phyloP scores from a whole-genome alignment of 2,888 invertebrate species.

The Acrobasis repandana region DNA sequence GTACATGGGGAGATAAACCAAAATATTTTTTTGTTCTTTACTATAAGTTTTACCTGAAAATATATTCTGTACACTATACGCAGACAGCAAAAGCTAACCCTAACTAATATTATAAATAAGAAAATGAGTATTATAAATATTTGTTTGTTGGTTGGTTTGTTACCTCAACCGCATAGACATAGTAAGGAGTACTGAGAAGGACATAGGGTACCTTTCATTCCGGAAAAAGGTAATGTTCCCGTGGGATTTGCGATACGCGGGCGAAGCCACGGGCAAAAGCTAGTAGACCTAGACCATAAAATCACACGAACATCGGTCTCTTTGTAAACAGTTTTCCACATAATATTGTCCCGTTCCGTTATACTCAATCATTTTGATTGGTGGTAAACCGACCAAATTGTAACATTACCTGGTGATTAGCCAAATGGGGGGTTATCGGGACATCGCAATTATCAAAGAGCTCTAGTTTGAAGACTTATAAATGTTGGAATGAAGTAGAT shows the following conservation, averaged over 20 bases:
- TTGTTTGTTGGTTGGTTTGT: no score
- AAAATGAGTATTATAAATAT: no score
- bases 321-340: not conserved
- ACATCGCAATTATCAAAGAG: constrained; percentile 27
- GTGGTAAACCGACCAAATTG: constrained; percentile 26
- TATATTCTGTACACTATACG: no score
- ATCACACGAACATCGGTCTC: not conserved
- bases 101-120: no score
- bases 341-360: constrained; percentile 35
- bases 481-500: not conserved
- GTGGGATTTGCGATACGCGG: not conserved
- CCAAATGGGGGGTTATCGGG: constrained; percentile 36
- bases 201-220: no score
- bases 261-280: not conserved
- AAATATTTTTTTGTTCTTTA: no score
- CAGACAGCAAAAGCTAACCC: no score
- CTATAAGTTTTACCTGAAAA: no score
- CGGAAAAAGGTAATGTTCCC: no score
- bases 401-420: constrained; percentile 37
- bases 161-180: no score
- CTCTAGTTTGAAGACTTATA: constrained; percentile 6
- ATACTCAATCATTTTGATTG: constrained; percentile 42
- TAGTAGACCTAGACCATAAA: not conserved
- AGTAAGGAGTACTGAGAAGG: no score
- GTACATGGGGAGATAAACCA: no score